Base-by-base conservation (phyloP, 2,888 invertebrate species). In the Coleophora deauratella region DNA sequence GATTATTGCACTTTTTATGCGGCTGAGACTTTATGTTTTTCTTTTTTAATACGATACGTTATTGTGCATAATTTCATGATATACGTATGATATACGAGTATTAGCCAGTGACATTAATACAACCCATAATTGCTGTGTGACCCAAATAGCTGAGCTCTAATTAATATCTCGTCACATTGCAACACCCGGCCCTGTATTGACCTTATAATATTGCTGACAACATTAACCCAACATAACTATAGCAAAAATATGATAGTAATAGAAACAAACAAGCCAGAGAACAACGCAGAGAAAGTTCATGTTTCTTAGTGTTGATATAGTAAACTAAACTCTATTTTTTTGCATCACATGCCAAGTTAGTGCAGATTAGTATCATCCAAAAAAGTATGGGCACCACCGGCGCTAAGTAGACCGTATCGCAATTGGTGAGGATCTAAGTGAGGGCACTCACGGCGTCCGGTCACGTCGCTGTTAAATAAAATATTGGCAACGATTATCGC, bases 51-150 rank as follows among this genome's bases (percentile, higher is more conserved):
- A n/a, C 10, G 10, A 31, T 28, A 28, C 28, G 9, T 8, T 31
- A 31, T 31, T 31, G 31, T 9, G 31, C 31, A 9, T 31, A 31
- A 11, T 11, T 3, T 6, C 11, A 11, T 31, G 8, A 31, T 11
- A 31, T 6, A 28, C 28, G 57, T n/a, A 21, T 21, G 62, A 66
- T 59, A 57, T 52, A 44, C 45, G 49, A 54, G 61, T 65, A 62
- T 66, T 62, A 60, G 51, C 49, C 40, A 41, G 54, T 67, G 64
- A 69, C 71, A 75, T 72, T 75, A 71, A 60, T 64, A 56, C 58
- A 51, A 55, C 46, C 51, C 55, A 64, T 76, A 79, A 79, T 79
- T 76, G 71, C 66, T 58, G 54, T 47, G 54, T 75, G 77, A 72
- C 82, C 82, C 60, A 66, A 61, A 71, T 80, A 61, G 50, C 49